Conservation (phyloP, 2,113 vertebrate species). For the Tragelaphus imberbis region DNA sequence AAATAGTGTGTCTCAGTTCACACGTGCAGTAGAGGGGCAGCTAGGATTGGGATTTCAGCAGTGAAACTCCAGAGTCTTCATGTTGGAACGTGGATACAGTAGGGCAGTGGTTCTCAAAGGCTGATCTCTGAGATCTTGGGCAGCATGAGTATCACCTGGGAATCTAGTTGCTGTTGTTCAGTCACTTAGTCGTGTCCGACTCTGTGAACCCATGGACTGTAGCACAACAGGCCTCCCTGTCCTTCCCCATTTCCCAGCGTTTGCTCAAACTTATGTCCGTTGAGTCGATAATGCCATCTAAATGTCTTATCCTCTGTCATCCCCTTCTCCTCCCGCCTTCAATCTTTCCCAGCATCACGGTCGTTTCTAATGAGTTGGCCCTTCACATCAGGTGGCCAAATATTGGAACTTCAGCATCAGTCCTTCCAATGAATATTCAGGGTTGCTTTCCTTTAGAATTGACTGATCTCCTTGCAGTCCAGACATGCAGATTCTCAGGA, state of each 20-base stretch:
- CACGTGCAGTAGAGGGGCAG: accelerated
- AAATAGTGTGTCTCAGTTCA: no score
- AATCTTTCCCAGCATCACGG: background rate
- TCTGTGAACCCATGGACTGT: background rate
- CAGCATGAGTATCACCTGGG: background rate
- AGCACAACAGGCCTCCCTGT: background rate
- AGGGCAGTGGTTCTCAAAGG: background rate
- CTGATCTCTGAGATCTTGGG: background rate
- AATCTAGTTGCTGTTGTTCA: background rate
- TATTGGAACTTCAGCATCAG: background rate
- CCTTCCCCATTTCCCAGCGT: no score
- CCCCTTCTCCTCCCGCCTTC: background rate
- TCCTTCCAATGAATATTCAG: no score
- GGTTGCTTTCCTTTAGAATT: no score
- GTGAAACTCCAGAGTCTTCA: background rate
- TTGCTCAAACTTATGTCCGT: no score
- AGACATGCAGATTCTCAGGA: no score
- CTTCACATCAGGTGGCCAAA: background rate
- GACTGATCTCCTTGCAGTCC: no score
- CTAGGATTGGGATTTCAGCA: background rate
- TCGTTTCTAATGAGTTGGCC: background rate
- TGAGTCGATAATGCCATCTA: background rate
- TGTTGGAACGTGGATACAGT: background rate
- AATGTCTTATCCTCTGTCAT: background rate
- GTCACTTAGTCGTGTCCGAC: background rate